A percentile compares a stretch with the other conserved stretches of the same genome.
These are phyloP conservation scores for Bombus consobrinus DNA, from an alignment of 1,140 invertebrate genomes.

Conservation along the genomic window DNA sequence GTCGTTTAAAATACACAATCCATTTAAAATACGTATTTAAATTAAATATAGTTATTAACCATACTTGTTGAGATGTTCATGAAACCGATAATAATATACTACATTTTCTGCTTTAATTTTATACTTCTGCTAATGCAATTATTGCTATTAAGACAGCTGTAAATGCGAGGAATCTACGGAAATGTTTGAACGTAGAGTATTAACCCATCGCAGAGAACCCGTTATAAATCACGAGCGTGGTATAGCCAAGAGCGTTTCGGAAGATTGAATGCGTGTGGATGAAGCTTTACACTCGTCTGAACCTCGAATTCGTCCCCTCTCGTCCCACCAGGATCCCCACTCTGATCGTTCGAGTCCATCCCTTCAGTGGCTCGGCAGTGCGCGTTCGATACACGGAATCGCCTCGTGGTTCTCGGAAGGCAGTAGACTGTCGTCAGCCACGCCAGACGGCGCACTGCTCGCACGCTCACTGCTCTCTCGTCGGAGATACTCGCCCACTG, in stretches of 20 bases:
- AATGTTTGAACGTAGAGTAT: not conserved
- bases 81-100: not conserved
- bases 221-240: conserved; percentile 6
- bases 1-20: not conserved
- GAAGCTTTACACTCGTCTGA: conserved; percentile 45
- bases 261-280: conserved; percentile 2
- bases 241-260: not conserved
- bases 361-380: conserved; percentile 68
- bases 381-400: conserved; percentile 82
- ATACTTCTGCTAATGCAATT: not conserved
- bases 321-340: conserved; percentile 41
- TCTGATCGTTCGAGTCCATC: conserved; percentile 46
- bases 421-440: conserved; percentile 82
- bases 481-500: conserved; percentile 63
- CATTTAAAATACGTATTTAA: not conserved
- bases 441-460: conserved; percentile 82
- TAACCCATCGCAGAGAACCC: conserved; percentile 1
- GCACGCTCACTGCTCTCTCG: conserved; percentile 58
- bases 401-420: conserved; percentile 81
- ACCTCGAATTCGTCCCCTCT: conserved; percentile 52
- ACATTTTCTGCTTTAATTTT: not conserved
- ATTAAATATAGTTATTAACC: not conserved
- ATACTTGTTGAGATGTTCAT: not conserved
- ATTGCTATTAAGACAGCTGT: not conserved
- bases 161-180: not conserved